Conservation (phyloP, 92 coral and sea anemone species). For the Phenganax subtilis region DNA sequence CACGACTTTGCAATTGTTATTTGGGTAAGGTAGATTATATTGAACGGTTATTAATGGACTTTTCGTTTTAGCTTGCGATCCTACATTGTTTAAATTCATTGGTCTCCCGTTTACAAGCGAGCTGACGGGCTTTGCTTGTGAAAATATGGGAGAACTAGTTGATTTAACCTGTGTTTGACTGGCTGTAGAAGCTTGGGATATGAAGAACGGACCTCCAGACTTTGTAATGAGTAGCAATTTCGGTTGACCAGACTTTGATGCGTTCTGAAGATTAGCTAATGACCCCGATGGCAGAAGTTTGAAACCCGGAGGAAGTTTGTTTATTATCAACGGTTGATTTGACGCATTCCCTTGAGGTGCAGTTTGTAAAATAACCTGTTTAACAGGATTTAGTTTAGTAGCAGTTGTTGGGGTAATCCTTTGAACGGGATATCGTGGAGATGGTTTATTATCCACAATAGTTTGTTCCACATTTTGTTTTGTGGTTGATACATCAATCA, state of each 20-base stretch:
- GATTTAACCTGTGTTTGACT: constrained; percentile 1
- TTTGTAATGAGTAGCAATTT: constrained; percentile 2
- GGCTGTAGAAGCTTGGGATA: not conserved
- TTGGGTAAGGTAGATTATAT: constrained; percentile 24
- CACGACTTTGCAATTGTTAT: constrained; percentile 30
- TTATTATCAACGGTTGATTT: constrained; percentile 23
- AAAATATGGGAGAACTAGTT: not conserved
- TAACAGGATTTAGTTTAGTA: not conserved
- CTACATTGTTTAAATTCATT: not conserved
- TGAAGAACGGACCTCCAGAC: constrained; percentile 2
- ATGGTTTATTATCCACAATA: not conserved
- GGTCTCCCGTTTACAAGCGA: constrained; percentile 7
- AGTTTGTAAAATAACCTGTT: constrained; percentile 27
- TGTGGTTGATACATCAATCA: not conserved
- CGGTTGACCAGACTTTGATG: constrained; percentile 2
- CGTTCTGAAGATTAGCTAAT: not conserved
- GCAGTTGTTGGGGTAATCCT: not conserved
- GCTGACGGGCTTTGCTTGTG: not conserved
- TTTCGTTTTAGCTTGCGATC: not conserved
- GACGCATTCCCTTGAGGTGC: not conserved
- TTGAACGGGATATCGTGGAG: not conserved
- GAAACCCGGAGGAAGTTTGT: constrained; percentile 12
- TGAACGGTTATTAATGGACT: constrained; percentile 21
- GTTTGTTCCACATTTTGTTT: not conserved
- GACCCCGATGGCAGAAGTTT: constrained; percentile 7